Evolutionary conservation across 2,888 invertebrate species (phyloP), one percentile per base, ranked within the genome.

Genomic region (Neoitamus cyanurus): DNA sequence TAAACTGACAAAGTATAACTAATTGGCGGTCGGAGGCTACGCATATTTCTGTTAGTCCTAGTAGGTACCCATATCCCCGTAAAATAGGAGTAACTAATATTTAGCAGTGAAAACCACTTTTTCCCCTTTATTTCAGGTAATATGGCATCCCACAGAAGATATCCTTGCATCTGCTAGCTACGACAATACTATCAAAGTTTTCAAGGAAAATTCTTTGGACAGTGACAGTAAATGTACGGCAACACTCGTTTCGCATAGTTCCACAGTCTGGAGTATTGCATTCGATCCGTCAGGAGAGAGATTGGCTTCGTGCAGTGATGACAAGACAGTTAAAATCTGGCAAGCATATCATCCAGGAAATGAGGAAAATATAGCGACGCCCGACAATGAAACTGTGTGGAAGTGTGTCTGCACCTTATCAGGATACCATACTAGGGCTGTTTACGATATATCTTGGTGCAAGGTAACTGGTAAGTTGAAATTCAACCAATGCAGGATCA

Each of bases 121-220:
- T 93, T 93, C 86, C 89, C 34, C 7, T 28, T 30, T 83, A 58
- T n/a, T 34, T 15, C 13, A 93, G 94, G 97, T 99, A 37, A 93
- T 93, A 58, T 99, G 99, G 98, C 98, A 99, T 93, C 99, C 99
- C 9, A 92, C 93, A 36, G 93, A 95, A 89, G 98, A 99, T 89
- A 91, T 98, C 13, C 91, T 99, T 83, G 98, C 97, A 0, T 99
- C 99, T 0, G 96, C 97, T 58, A 98, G 99, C 88, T 99, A 99
- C 91, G 99, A 99, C 90, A 96, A 99, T 89, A 96, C 97, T 1
- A 94, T 99, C 2, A 98, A 97, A 91, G 92, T 99, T 88, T 99
- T 96, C 90, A 95, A 95, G 89, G 98, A 98, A 91, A 98, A 98
- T 89, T 92, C 93, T 7, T 92, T 94, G 4, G 97, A 97, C 88